These are phyloP conservation scores for Falco cherrug DNA, from an alignment of 2,797 vertebrate genomes.

Conservation along the genomic window DNA sequence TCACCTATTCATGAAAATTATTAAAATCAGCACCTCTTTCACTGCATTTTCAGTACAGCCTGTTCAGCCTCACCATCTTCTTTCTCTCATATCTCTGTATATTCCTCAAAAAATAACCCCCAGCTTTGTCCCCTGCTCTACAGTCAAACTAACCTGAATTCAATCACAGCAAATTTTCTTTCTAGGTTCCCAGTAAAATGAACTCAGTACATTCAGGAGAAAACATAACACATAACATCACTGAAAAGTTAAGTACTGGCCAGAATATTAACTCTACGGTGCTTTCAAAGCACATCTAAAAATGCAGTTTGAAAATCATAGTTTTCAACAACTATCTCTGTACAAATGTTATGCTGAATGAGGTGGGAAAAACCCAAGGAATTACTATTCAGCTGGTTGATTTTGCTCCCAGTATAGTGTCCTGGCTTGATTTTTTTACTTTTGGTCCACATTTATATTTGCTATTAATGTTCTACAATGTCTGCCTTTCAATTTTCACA, in stretches of 20 bases:
- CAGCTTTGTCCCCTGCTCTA: background rate
- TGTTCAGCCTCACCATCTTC: background rate
- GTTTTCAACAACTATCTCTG: background rate
- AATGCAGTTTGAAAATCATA: background rate
- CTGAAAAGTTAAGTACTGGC: background rate
- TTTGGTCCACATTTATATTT: background rate
- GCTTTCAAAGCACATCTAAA: background rate
- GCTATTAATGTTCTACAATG: background rate
- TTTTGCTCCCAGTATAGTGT: background rate
- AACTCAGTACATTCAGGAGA: background rate
- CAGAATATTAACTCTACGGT: background rate
- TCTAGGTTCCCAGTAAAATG: background rate
- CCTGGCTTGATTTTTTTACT: background rate
- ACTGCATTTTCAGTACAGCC: background rate
- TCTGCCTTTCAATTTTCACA: background rate
- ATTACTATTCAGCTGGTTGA: background rate
- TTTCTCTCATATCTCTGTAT: background rate
- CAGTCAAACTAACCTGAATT: background rate
- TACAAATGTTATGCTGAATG: background rate
- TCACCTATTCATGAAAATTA: background rate
- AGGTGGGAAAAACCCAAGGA: accelerated
- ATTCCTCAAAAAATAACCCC: background rate
- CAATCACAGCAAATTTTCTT: background rate
- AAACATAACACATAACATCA: background rate
- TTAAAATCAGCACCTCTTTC: background rate